Percentiles rank a stretch among this genome's conserved stretches.
Conservation (phyloP, 2,797 vertebrate species). For the Premnoplex brunnescens region DNA sequence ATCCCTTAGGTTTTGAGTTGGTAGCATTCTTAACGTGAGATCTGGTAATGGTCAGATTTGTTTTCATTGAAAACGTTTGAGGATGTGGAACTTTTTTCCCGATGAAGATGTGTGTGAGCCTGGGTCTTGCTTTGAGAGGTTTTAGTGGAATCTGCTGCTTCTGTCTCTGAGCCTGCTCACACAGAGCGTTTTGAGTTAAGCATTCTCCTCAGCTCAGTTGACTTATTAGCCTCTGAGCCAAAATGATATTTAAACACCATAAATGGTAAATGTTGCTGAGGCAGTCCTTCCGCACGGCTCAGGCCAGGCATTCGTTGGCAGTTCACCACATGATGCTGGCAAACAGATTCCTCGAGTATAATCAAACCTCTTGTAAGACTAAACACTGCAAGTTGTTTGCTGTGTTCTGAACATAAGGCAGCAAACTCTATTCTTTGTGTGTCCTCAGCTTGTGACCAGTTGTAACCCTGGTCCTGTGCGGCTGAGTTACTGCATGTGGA, state of each 20-base stretch:
- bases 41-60: neutral
- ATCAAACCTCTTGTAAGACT: slow-evolving; percentile 60
- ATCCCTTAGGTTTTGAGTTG: neutral
- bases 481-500: neutral
- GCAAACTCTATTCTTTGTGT: neutral
- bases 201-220: slow-evolving; percentile 42
- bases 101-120: neutral
- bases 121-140: neutral
- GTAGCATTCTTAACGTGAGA: neutral
- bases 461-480: neutral
- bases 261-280: slow-evolving; percentile 78
- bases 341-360: slow-evolving; percentile 29
- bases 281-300: neutral
- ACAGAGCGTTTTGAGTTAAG: slow-evolving; percentile 47
- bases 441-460: neutral
- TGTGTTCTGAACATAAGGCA: neutral
- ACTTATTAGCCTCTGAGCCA: slow-evolving; percentile 61
- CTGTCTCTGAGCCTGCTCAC: neutral
- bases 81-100: neutral
- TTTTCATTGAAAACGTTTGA: neutral
- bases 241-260: slow-evolving; percentile 77
- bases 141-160: neutral
- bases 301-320: slow-evolving; percentile 4
- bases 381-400: slow-evolving; percentile 43
- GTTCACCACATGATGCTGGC: slow-evolving; percentile 32